Evolutionary conservation across 2,113 vertebrate genomes (phyloP).

Genomic region (Nestor notabilis): DNA sequence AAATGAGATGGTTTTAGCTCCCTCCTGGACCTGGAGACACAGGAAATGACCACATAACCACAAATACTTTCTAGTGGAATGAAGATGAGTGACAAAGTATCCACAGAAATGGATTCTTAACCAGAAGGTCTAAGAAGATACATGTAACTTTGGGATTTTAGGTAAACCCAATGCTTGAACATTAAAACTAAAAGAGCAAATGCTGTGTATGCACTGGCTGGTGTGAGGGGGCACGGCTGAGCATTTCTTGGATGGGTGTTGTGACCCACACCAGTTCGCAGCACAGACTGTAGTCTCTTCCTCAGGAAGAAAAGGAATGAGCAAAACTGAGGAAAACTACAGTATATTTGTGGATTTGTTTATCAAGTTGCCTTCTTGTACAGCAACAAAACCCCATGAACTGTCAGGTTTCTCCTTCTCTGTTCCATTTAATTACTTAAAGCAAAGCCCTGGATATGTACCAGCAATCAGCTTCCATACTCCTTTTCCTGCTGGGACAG

Average conservation of each 20-base stretch:
- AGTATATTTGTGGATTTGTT: conserved; percentile 29
- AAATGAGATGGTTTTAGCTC: neutral
- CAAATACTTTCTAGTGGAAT: conserved; percentile 31
- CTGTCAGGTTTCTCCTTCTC: conserved; percentile 7
- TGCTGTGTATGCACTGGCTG: neutral
- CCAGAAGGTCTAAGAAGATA: neutral
- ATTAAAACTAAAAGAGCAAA: neutral
- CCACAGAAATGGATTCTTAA: neutral
- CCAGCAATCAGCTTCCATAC: neutral
- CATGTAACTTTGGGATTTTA: neutral
- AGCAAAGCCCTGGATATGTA: conserved; percentile 7
- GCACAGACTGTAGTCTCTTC: neutral
- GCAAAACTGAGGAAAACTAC: neutral
- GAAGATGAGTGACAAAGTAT: conserved; percentile 17
- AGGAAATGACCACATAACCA: conserved; percentile 40
- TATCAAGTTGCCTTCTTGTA: conserved; percentile 19
- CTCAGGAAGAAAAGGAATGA: neutral
- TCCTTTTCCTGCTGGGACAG: conserved; percentile 23
- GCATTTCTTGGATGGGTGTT: neutral
- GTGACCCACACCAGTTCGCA: neutral
- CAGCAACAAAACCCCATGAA: neutral
- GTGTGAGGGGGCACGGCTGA: neutral
- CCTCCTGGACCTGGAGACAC: conserved; percentile 7
- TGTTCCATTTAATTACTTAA: conserved; percentile 1
- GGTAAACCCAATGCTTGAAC: neutral